A percentile compares a stretch with the other conserved stretches of the same genome.
These are phyloP conservation scores for Ciconia stormi DNA, from an alignment of 2,113 vertebrate genomes.

Conservation along the genomic window DNA sequence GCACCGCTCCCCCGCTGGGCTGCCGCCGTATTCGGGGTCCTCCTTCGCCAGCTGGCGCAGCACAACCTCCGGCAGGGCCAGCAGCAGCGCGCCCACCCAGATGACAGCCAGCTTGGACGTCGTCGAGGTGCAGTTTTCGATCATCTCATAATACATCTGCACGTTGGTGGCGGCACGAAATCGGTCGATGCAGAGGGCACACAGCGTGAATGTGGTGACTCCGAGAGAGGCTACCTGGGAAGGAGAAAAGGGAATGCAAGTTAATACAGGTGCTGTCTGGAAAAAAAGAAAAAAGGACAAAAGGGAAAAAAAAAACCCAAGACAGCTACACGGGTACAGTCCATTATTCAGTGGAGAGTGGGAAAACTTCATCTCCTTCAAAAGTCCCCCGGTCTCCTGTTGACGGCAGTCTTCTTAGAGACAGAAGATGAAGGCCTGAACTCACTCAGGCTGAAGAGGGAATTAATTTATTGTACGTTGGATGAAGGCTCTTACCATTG, in stretches of 20 bases:
- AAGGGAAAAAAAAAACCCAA: not conserved
- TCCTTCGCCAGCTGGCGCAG: constrained; percentile 90
- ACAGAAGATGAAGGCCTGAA: not conserved
- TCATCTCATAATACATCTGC: constrained; percentile 97
- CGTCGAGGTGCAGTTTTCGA: constrained; percentile 93
- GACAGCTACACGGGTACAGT: not conserved
- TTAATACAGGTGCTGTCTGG: not conserved
- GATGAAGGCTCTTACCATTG: not conserved
- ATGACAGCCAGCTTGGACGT: constrained; percentile 93
- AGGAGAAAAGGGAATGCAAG: not conserved
- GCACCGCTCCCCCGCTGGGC: constrained; percentile 80
- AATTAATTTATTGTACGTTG: not conserved
- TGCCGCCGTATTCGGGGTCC: constrained; percentile 69
- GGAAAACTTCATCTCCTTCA: not conserved
- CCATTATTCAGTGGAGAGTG: not conserved
- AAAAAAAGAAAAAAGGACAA: not conserved
- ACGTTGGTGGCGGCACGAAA: constrained; percentile 94
- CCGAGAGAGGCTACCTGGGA: constrained; percentile 91
- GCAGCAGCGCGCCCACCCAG: constrained; percentile 91
- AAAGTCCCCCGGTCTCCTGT: not conserved
- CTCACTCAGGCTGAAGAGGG: not conserved
- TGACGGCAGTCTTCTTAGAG: not conserved
- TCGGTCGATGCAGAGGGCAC: constrained; percentile 94
- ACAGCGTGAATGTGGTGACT: constrained; percentile 94
- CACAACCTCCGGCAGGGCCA: constrained; percentile 92